A percentile compares a stretch with the other conserved stretches of the same genome.
These are phyloP conservation scores for Diorhabda elongata DNA, from an alignment of 1,140 invertebrate species.

Conservation along the genomic window DNA sequence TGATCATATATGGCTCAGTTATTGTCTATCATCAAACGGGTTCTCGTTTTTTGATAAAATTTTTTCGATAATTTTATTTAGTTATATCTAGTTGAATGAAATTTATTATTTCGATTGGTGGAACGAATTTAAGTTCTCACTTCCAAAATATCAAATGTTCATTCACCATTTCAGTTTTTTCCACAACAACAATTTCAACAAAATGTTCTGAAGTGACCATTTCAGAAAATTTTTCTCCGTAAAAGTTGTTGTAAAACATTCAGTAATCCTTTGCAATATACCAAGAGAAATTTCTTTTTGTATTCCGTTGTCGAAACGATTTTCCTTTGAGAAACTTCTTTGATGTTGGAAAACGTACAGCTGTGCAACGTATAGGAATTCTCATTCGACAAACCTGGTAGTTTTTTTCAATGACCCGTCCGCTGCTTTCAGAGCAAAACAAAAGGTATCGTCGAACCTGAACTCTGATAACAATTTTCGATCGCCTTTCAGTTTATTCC, in stretches of 20 bases:
- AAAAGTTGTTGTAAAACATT: background rate
- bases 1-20: too few species aligned
- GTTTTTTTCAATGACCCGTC: conserved; percentile 2
- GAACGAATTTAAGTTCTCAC: too few species aligned
- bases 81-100: too few species aligned
- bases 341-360: background rate
- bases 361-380: conserved; percentile 2
- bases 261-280: conserved; percentile 2
- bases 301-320: conserved; percentile 2
- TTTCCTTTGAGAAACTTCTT: background rate
- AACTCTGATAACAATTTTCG: conserved; percentile 2
- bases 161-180: too few species aligned
- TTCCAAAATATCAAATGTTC: too few species aligned
- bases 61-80: too few species aligned
- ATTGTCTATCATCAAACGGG: too few species aligned
- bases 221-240: background rate
- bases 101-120: too few species aligned
- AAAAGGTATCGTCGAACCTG: conserved; percentile 1
- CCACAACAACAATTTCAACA: too few species aligned
- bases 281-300: background rate
- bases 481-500: conserved; percentile 2
- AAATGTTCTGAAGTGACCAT: background rate
- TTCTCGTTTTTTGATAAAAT: too few species aligned
- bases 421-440: background rate
- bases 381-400: background rate